Evolutionary conservation across 1,140 invertebrate genomes (phyloP), one percentile per base, ranked within the genome.

Genomic region (Trichonephila clavipes): DNA sequence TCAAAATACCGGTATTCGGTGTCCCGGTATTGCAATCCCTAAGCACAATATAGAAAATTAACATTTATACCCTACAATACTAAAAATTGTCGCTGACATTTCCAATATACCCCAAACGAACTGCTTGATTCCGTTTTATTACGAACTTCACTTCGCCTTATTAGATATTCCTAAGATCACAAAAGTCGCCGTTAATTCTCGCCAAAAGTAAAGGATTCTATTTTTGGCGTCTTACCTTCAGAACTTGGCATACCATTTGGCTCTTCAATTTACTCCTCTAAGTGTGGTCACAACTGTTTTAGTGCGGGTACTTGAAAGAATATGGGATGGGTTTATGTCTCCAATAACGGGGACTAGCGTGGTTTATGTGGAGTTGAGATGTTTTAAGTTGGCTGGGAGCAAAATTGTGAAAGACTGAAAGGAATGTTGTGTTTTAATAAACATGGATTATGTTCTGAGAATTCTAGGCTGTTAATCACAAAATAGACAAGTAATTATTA

Each of bases 61-160:
- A 51, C 7, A 51, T 51, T 51, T 12, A 12, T 51, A 51, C 7
- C 51, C 0, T 5, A 51, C 51, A 51, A 51, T 51, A 10, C 7
- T 5, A 0, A 1, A 0, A 8, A 3, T 12, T 5, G 51, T 1
- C 51, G 10, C 6, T 51, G 10, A 51, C 51, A 51, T 51, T 51
- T 51, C 51, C 51, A 51, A 51, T 51, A 51, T 51, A 7, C 7
- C 51, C 10, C 7, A 51, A 51, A 12, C 10, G 51, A 51, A 51
- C 51, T 51, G 51, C 59, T 2, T 87, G 18, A 87, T 87, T 61
- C 85, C 59, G 1, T 62, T 61, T 87, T 87, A 87, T 87, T 87
- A 59, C 18, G 5, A 12, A 62, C 62, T 87, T 24, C 34, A 40
- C 28, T 18, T 19, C 24, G 16, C 4, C 2, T 7, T 87, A 24